A percentile compares a stretch with the other conserved stretches of the same genome.
phyloP scores from a whole-genome alignment of 2,113 vertebrate species.

The Semnornis frantzii region DNA sequence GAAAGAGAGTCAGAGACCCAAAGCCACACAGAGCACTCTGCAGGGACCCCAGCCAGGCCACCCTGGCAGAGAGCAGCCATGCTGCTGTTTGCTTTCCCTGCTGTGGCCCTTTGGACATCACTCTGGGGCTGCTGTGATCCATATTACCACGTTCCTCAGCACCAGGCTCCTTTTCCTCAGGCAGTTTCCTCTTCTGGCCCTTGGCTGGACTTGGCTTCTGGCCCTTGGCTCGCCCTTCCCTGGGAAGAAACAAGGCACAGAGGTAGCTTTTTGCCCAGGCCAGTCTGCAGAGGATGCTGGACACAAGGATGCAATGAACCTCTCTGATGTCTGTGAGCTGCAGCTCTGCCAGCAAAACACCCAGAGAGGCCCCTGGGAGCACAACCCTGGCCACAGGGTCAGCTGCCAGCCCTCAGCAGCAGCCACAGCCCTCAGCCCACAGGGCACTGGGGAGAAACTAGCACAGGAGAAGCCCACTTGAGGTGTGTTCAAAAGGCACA shows the following conservation, averaged over 20 bases:
- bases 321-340: not conserved
- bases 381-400: not conserved
- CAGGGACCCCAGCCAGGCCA: not conserved
- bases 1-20: not conserved
- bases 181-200: constrained; percentile 57
- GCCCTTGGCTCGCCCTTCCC: constrained; percentile 67
- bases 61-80: not conserved
- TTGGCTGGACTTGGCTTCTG: constrained; percentile 58
- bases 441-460: fast-evolving
- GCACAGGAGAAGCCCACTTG: not conserved
- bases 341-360: not conserved
- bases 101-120: not conserved
- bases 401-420: not conserved
- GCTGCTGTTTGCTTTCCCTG: not conserved
- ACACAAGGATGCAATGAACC: not conserved
- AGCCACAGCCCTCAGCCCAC: fast-evolving
- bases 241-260: not conserved
- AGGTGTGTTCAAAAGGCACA: not conserved
- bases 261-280: not conserved
- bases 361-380: too few species aligned
- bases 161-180: constrained; percentile 3
- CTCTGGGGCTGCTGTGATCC: not conserved
- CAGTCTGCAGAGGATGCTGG: not conserved
- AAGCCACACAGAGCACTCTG: not conserved
- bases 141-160: constrained; percentile 63